Base-by-base conservation (phyloP, 1,140 invertebrate species). In the Sarcophaga bullata region DNA sequence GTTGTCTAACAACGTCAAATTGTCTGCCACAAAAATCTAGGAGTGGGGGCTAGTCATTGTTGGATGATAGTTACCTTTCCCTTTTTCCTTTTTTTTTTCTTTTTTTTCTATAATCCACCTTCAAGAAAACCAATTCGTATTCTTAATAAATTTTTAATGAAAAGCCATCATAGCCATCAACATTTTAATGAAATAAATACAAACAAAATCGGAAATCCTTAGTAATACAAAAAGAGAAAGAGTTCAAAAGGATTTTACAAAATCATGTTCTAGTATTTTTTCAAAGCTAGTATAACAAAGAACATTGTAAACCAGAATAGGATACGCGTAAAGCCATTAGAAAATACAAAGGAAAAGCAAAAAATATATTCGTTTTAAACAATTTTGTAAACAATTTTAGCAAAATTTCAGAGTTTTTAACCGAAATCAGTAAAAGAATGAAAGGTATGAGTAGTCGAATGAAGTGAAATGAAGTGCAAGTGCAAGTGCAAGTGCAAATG, bases 101-200 rank as follows among this genome's bases (percentile, higher is more conserved):
- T n/a, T n/a, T n/a, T n/a, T n/a, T n/a, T n/a, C n/a, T n/a, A n/a
- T 13, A 58, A n/a, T 10, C n/a, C 25, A 37, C 25, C 54, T 58
- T 15, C 54, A 76, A 76, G 8, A n/a, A 78, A 37, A 78, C 50
- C 19, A 78, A 78, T 78, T 78, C 8, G 25, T 50, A 78, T 78
- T 78, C 75, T 78, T 78, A 78, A 78, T 78, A 50, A 78, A 78
- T 50, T 78, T 78, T 78, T 78, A 78, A 78, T 78, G 75, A 49
- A 9, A 72, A 72, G 37, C 62, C 37, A 25, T 72, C 62, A 72
- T 9, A 72, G 62, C 17, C 17, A 25, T 25, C 37, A 25, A 25
- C 17, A 9, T 72, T 19, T 72, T 25, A 25, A 78, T 7, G 75
- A 48, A 50, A 19, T 76, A 76, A 78, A 78, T 48, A 15, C 46